phyloP scores from a whole-genome alignment of 53 echinoderm and acorn worm genomes.

The Paelopatides confundens region DNA sequence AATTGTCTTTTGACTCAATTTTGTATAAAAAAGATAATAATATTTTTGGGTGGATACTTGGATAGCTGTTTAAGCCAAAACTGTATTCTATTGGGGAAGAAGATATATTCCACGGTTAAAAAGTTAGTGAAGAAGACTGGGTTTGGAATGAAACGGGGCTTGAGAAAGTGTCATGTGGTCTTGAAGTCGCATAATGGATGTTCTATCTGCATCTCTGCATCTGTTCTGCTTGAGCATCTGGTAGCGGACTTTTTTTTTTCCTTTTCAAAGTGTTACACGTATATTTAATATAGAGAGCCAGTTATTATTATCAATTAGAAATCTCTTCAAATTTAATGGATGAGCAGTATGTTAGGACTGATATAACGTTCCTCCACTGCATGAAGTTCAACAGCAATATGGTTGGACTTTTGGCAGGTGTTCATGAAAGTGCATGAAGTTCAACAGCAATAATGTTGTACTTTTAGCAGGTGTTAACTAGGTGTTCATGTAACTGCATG shows the following conservation, averaged over 20 bases:
- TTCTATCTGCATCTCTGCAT: not conserved
- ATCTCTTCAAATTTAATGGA: not conserved
- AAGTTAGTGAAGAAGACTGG: not conserved
- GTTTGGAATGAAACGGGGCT: not conserved
- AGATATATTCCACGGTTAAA: no score
- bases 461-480: no score
- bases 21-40: conserved; percentile 12
- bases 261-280: not conserved
- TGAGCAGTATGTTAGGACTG: not conserved
- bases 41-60: conserved; percentile 16
- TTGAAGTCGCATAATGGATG: not conserved
- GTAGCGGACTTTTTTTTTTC: not conserved
- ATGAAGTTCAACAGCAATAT: no score
- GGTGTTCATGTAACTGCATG: no score
- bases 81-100: conserved; percentile 6
- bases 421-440: no score
- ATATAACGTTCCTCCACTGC: no score
- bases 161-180: no score
- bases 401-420: no score
- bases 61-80: conserved; percentile 17
- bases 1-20: not conserved
- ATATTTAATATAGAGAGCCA: not conserved
- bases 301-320: not conserved
- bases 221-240: not conserved
- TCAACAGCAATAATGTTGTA: no score